Conservation (phyloP, 2,888 invertebrate species). For the Zele albiditarsus region DNA sequence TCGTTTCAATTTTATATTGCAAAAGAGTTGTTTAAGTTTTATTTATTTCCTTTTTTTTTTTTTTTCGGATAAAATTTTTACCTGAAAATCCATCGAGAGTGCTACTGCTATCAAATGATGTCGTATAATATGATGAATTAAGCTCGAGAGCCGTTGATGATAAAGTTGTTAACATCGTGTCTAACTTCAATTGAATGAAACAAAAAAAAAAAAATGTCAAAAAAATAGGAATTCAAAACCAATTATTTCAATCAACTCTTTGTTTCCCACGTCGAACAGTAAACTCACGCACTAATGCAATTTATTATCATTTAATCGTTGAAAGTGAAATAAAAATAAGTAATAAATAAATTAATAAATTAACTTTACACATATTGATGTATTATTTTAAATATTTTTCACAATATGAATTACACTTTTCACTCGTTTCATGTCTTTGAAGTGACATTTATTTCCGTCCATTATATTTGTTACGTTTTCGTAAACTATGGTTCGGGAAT, state of each 20-base stretch:
- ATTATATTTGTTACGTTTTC: not conserved
- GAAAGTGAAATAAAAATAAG: not conserved
- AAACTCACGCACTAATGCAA: not conserved
- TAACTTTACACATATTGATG: not conserved
- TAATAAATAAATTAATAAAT: not conserved
- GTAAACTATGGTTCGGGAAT: no score
- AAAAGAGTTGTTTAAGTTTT: no score
- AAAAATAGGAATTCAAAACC: not conserved
- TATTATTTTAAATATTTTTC: not conserved
- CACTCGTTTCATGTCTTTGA: not conserved
- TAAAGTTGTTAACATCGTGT: constrained; percentile 63
- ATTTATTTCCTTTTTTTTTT: not conserved
- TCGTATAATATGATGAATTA: constrained; percentile 65
- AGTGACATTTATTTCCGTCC: not conserved
- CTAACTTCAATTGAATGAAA: not conserved
- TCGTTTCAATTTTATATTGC: no score
- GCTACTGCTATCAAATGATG: constrained; percentile 61
- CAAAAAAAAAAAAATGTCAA: not conserved
- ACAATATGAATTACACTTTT: not conserved
- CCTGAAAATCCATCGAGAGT: constrained; percentile 63
- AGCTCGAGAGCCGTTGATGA: constrained; percentile 62
- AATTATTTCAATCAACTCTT: not conserved
- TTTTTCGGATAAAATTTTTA: constrained; percentile 46
- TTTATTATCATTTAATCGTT: not conserved
- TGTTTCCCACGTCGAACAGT: not conserved